Evolutionary conservation across 2,888 invertebrate genomes (phyloP), one percentile per base, ranked within the genome.

Genomic region (Drosophila leonis): DNA sequence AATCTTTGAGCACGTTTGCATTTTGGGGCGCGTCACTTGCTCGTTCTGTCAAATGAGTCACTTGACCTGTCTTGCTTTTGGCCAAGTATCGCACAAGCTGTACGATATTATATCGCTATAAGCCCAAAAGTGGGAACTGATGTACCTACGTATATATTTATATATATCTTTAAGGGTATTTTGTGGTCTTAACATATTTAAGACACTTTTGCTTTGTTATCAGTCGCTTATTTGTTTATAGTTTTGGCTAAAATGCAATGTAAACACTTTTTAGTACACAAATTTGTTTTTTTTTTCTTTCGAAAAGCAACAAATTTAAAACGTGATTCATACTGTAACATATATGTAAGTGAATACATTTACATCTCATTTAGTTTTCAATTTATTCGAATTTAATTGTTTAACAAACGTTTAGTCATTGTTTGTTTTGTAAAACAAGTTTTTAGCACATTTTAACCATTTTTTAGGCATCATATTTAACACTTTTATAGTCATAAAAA

Each of bases 1-100:
- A 48, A 52, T 24, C 18, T 41, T 10, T 54, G 72, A 59, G 55
- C 78, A 67, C 68, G 79, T 69, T 81, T 72, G 72, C 33, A 46
- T 63, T 64, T 49, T 29, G 49, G 59, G 77, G 65, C 56, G 60
- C 69, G 56, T 65, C 73, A 59, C 59, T 61, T 60, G 56, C 20
- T 39, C 27, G 63, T 60, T 33, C 49, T 65, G 60, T 57, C 61
- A 65, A 59, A 67, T 80, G 80, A 80, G 35, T 80, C 80, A 80
- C 68, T 80, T 76, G 77, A 72, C 72, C 76, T 71, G 72, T 15
- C 61, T 54, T 29, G 41, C 33, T 60, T 54, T 52, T 37, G 35
- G 52, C 44, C 52, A 61, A 70, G 54, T 78, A 66, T 59, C 65
- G 66, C 57, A 55, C 61, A 42, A 48, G 39, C 63, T 71, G 66